Base-by-base conservation (phyloP, 2,797 vertebrate genomes). In the Cossypha dichroa region DNA sequence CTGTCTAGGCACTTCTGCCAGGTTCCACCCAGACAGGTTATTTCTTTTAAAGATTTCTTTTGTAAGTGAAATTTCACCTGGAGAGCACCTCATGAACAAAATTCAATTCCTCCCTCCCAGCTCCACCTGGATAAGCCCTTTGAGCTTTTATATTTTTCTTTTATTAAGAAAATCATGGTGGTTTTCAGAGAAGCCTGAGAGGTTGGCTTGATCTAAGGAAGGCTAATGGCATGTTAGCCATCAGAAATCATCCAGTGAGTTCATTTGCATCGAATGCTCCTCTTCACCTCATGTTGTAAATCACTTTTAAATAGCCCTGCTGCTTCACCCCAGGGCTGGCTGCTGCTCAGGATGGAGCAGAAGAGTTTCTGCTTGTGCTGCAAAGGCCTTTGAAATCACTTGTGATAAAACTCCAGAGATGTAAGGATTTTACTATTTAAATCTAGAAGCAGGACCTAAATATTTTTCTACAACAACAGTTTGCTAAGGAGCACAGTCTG, bases 1-100 rank as follows among this genome's bases (percentile, higher is more conserved):
- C 82, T 76, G 82, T 76, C 82, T 69, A 52, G 76, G 82, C 59
- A 75, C 51, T 84, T 79, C 77, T 96, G 90, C 90, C 89, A 94
- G 93, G 95, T 92, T 94, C 89, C 93, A 95, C 94, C 94, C 87
- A 95, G 91, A 90, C 73, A 88, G 58, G 72, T 94, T 95, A 25
- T 91, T 83, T 87, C 64, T 85, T 70, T 25, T 8, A 1, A 66
- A 79, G 28, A 49, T 83, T 68, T 87, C 70, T 92, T 93, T 94
- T 93, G 45, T 82, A 86, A 94, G 74, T 88, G 74, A 94, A 93
- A 90, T 93, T 88, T 94, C 89, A 81, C 83, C 84, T 89, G 87
- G 54, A 81, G 74, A 76, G 28, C 0, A 1, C 58, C 33, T 77
- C 62, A 7, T 60, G 80, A 76, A 29, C 56, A 72, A 88, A 78